Evolutionary conservation across 2,888 invertebrate species (phyloP), one percentile per base, ranked within the genome.

Genomic region (Halictus quadricinctus): DNA sequence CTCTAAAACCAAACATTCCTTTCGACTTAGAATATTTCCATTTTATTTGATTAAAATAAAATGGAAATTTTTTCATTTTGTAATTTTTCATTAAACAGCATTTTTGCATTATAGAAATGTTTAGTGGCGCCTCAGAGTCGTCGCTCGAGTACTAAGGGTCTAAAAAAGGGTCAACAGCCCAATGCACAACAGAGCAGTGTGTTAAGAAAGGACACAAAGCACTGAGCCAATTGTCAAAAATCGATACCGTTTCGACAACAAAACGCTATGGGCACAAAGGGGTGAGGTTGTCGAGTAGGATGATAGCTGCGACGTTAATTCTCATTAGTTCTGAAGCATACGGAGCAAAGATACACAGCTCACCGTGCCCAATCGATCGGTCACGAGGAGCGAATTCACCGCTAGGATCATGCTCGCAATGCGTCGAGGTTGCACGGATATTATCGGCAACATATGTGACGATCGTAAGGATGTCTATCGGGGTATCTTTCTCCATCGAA

Each of bases 361-460:
- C 43, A 75, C 75, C 90, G 88, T 90, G 83, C 82, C 91, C 85
- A 92, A 93, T 93, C 89, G 90, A 92, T 93, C 88, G 73, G 92
- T 89, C 88, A 89, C 91, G 90, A 88, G 72, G 81, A 83, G 79
- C 88, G 86, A 89, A 84, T 88, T 90, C 64, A 43, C 80, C 83
- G 82, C 81, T 81, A 85, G 69, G 80, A 70, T 78, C 83, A 66
- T 58, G 25, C 50, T 72, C 36, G 43, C 69, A 84, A 84, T 84
- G 77, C 81, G 86, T 72, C 81, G 91, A 89, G 92, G 91, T 92
- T 93, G 89, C 92, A 90, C 80, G 93, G 91, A 88, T 88, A 90
- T 93, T 91, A 92, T 86, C 85, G 88, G 88, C 88, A 91, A 92
- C 93, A 93, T 93, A 93, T 93, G 93, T 86, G 91, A 91, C 75